Evolutionary conservation across 2,113 vertebrate species (phyloP), one percentile per base, ranked within the genome.

Genomic region (Lamprologus sp.): DNA sequence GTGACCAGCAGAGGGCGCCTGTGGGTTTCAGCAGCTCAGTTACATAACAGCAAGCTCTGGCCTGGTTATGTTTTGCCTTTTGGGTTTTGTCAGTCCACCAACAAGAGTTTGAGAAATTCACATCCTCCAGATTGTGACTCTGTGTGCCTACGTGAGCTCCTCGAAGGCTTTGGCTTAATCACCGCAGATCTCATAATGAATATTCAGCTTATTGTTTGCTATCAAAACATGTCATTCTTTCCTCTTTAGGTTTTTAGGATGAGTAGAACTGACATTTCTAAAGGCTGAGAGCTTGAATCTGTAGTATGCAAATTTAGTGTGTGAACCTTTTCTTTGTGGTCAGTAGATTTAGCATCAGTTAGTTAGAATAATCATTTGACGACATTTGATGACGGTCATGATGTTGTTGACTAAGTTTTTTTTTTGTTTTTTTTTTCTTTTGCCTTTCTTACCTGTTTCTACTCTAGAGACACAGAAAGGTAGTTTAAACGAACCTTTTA

Each of bases 1-100:
- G 51, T 23, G 84, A 26, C 87, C 93, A 94, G 86, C 89, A 94
- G 93, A 88, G 93, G 92, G 90, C 82, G 75, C 82, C 58, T 31
- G 56, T 89, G 73, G 21, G 6, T 87, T 81, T 88, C 17, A 17
- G 53, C 51, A 84, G 15, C 10, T 28, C 14, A 51, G 70, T 94
- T 93, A 86, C 86, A 80, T 93, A 92, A 92, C 79, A 75, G 15
- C 81, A 42, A 12, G 53, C 63, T 17, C 58, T 87, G 87, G 68
- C 81, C 81, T 84, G 84, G 49, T 93, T 87, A 19, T 33, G 31
- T 83, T 90, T 84, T 88, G 81, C 81, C 84, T 91, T 85, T 88
- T 68, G 10, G 83, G 53, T 80, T 92, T 86, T 91, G 77, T 88
- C 82, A 77, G 40, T 63, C 56, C 60, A 49, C 79, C 28, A 90